Conservation (phyloP, 2,113 vertebrate genomes). For the Meles meles region DNA sequence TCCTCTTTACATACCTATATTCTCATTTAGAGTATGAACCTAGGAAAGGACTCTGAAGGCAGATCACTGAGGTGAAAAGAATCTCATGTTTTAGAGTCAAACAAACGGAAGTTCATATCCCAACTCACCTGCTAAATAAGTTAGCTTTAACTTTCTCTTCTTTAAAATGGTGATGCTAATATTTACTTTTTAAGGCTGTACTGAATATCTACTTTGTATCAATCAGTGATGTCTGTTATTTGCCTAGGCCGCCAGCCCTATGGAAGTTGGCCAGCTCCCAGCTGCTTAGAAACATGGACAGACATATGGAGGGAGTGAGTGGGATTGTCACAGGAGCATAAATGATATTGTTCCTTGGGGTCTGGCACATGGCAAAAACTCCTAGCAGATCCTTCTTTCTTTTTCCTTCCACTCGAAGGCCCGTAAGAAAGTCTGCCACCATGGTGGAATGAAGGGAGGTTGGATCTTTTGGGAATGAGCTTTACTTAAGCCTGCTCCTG, state of each 20-base stretch:
- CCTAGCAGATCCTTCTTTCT: neutral
- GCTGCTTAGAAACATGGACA: constrained; percentile 32
- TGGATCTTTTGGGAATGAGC: neutral
- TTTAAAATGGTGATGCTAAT: constrained; percentile 61
- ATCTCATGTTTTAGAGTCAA: constrained; percentile 16
- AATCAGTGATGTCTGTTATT: constrained; percentile 48
- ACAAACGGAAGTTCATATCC: constrained; percentile 38
- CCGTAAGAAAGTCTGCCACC: neutral
- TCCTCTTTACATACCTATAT: neutral
- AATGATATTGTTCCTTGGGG: constrained; percentile 14
- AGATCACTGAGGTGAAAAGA: neutral
- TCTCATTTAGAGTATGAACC: neutral
- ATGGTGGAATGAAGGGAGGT: neutral
- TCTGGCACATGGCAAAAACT: neutral
- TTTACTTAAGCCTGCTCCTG: neutral
- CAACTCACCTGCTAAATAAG: constrained; percentile 40
- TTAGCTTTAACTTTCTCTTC: constrained; percentile 60
- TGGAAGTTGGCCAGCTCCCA: constrained; percentile 35
- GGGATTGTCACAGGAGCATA: constrained; percentile 28
- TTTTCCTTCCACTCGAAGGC: neutral
- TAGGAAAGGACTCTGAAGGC: neutral
- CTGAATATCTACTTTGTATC: constrained; percentile 62
- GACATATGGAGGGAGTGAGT: constrained; percentile 33
- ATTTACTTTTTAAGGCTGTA: constrained; percentile 48
- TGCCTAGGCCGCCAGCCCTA: constrained; percentile 35